phyloP scores from a whole-genome alignment of 2,888 invertebrate species.

The Electrophaes corylata region DNA sequence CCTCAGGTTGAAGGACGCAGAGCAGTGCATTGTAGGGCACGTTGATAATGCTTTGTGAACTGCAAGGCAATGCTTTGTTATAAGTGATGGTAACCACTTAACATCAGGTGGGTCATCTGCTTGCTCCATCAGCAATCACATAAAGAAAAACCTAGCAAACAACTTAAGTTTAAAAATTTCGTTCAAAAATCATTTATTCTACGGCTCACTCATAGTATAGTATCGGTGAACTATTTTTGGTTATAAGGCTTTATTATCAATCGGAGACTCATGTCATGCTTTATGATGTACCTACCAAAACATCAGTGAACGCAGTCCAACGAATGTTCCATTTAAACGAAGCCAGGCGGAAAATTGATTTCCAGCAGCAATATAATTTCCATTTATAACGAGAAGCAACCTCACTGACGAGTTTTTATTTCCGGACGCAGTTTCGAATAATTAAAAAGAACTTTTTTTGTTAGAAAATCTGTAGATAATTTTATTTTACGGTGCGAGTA shows the following conservation, averaged over 20 bases:
- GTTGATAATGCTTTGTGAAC: no score
- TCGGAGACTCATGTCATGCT: background rate
- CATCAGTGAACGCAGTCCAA: slow-evolving; percentile 55
- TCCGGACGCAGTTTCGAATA: background rate
- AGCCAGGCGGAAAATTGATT: slow-evolving; percentile 72
- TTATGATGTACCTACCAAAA: slow-evolving; percentile 58
- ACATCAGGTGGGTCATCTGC: no score
- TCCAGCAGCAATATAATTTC: slow-evolving; percentile 67
- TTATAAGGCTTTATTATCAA: slow-evolving; percentile 11
- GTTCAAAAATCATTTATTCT: background rate
- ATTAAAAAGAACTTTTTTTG: background rate
- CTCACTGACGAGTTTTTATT: slow-evolving; percentile 28
- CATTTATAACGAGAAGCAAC: slow-evolving; percentile 59
- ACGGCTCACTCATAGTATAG: background rate
- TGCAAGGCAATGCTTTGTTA: no score
- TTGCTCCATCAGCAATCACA: no score
- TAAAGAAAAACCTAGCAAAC: no score
- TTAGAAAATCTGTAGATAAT: background rate
- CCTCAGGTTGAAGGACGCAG: no score
- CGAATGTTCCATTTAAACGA: slow-evolving; percentile 59
- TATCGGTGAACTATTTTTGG: background rate
- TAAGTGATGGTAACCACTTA: no score
- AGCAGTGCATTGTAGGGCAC: no score
- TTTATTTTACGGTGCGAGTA: background rate
- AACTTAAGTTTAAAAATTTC: background rate